A percentile compares a stretch with the other conserved stretches of the same genome.
These are phyloP conservation scores for Myotis brandtii DNA, from an alignment of 2,113 vertebrate genomes.

Conservation along the genomic window DNA sequence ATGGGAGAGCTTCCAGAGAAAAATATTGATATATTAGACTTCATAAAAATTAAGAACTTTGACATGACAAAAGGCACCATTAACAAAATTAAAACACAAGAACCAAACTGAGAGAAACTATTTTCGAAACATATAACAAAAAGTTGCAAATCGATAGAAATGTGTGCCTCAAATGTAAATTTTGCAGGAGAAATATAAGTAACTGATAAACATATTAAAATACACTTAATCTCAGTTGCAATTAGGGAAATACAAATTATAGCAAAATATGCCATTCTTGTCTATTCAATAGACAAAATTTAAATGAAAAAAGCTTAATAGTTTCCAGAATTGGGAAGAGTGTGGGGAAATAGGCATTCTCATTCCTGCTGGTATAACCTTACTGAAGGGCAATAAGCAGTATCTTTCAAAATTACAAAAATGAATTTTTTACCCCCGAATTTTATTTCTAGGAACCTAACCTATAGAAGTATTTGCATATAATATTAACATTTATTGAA, in stretches of 20 bases:
- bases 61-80: background rate
- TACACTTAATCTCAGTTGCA: background rate
- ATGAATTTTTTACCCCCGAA: background rate
- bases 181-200: background rate
- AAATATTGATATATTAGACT: conserved; percentile 26
- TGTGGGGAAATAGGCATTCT: background rate
- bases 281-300: background rate
- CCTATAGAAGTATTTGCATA: background rate
- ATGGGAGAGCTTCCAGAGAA: background rate
- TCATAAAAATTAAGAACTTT: conserved; percentile 21
- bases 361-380: background rate
- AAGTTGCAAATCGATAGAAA: conserved; percentile 12
- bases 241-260: conserved; percentile 14
- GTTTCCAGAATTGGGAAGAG: background rate
- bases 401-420: conserved; percentile 29
- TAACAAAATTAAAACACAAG: conserved; percentile 41
- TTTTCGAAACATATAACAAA: conserved; percentile 42
- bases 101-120: conserved; percentile 20
- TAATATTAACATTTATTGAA: background rate
- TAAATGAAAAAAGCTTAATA: conserved; percentile 20
- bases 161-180: background rate
- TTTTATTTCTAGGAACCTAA: conserved; percentile 26
- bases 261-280: background rate
- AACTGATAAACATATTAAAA: background rate
- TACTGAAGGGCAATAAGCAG: background rate